Evolutionary conservation across 2,888 invertebrate species (phyloP), one percentile per base, ranked within the genome.

Genomic region (Byasa hedistus): DNA sequence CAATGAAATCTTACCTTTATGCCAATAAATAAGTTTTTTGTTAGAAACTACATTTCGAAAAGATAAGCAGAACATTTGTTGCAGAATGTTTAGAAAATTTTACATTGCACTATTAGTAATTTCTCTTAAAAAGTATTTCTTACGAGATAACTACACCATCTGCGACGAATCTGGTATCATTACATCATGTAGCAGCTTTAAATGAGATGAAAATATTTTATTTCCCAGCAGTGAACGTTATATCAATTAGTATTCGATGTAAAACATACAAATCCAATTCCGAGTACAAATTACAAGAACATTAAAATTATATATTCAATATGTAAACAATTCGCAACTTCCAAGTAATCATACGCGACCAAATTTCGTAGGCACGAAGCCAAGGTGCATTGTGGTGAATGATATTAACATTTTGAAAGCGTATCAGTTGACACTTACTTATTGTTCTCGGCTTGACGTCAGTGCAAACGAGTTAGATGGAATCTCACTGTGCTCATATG

Each of bases 361-460:
- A 56, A 61, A 65, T 59, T 65, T 71, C n/a, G 71, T 70, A 71
- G 79, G 79, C 77, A 73, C 59, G 60, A 65, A 71, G 79, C 79
- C 76, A 78, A 76, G 56, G 61, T 66, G 67, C 67, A 74, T 69
- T 67, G 72, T 73, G 65, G 54, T 24, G 65, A 70, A 44, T 66
- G 52, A 22, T 65, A 66, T 69, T 63, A 66, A 69, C 68, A 70
- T 72, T 74, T 73, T 62, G 68, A 70, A 71, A 71, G 73, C 72
- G 71, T 76, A 68, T 69, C 68, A 64, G 58, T 69, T 68, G 64
- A 69, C 72, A 76, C 63, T 67, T 51, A 48, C 60, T 70, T 68
- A 71, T 73, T 73, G 73, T 73, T 72, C 63, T 66, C 57, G 36
- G 65, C 52, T 59, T 76, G 76, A 77, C 78, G 78, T 71, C 69